These are phyloP conservation scores for Bombyx mandarina DNA, from an alignment of 1,140 invertebrate species.

Conservation along the genomic window DNA sequence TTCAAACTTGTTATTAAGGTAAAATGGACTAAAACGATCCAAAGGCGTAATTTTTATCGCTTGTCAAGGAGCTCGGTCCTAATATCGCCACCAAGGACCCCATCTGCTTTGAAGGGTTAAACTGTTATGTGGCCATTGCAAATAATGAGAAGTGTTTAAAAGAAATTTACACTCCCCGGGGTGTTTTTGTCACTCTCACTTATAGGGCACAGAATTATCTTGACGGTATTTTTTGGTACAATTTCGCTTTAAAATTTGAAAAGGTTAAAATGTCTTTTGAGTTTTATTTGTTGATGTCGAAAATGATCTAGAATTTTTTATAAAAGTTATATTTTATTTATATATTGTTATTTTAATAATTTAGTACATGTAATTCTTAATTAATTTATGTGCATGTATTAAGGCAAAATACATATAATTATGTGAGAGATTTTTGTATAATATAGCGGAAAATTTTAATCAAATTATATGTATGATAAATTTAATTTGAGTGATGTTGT, in stretches of 20 bases:
- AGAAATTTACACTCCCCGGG: conserved; percentile 58
- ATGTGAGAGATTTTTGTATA: too few relatives aligned
- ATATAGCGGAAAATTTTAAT: too few relatives aligned
- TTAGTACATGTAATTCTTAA: too few relatives aligned
- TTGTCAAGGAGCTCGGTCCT: conserved; percentile 13
- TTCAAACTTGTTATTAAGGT: too few relatives aligned
- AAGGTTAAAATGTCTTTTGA: not conserved
- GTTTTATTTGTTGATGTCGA: not conserved
- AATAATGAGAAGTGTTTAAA: conserved; percentile 63
- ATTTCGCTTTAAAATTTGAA: not conserved
- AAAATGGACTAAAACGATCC: too few relatives aligned
- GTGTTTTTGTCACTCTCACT: conserved; percentile 43
- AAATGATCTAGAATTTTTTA: too few relatives aligned
- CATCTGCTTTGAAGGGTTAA: conserved; percentile 65
- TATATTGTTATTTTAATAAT: too few relatives aligned
- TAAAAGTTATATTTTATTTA: too few relatives aligned
- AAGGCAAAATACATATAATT: too few relatives aligned
- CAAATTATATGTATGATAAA: too few relatives aligned
- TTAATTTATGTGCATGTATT: too few relatives aligned
- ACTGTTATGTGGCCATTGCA: conserved; percentile 56
- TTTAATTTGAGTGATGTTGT: too few relatives aligned
- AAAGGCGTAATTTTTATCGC: conserved; percentile 10
- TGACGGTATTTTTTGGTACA: not conserved
- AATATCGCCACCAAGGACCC: conserved; percentile 31
- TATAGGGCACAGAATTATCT: conserved; percentile 33